These are phyloP conservation scores for Girardinus metallicus DNA, from an alignment of 2,797 vertebrate species.

Conservation along the genomic window DNA sequence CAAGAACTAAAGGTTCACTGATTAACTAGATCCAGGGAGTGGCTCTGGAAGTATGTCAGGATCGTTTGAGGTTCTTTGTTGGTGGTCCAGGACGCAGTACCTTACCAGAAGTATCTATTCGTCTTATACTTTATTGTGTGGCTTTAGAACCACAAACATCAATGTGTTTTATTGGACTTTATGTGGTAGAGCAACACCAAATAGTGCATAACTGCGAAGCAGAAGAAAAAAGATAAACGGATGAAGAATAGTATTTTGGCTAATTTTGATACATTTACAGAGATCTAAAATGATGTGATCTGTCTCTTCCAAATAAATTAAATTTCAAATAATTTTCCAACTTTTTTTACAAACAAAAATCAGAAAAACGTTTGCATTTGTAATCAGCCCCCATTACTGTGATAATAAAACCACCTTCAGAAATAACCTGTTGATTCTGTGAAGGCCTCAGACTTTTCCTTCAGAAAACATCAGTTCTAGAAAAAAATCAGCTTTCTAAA, in stretches of 20 bases:
- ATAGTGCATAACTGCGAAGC: background rate
- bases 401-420: background rate
- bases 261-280: too few relatives aligned
- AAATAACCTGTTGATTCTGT: background rate
- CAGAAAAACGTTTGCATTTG: background rate
- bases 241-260: too few relatives aligned
- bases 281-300: too few relatives aligned
- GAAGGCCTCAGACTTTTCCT: background rate
- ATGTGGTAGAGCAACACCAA: background rate
- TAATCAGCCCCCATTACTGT: background rate
- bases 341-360: background rate
- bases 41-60: background rate
- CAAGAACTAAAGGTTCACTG: background rate
- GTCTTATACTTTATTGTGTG: background rate
- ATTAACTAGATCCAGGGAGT: conserved; percentile 16
- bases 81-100: background rate
- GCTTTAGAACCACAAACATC: background rate
- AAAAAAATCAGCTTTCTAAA: too few relatives aligned
- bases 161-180: background rate
- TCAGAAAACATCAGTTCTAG: too few relatives aligned
- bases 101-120: background rate
- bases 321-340: background rate
- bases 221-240: background rate
- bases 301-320: too few relatives aligned
- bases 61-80: background rate